Base-by-base conservation (phyloP, 2,888 invertebrate genomes). In the Philereme transversata region DNA sequence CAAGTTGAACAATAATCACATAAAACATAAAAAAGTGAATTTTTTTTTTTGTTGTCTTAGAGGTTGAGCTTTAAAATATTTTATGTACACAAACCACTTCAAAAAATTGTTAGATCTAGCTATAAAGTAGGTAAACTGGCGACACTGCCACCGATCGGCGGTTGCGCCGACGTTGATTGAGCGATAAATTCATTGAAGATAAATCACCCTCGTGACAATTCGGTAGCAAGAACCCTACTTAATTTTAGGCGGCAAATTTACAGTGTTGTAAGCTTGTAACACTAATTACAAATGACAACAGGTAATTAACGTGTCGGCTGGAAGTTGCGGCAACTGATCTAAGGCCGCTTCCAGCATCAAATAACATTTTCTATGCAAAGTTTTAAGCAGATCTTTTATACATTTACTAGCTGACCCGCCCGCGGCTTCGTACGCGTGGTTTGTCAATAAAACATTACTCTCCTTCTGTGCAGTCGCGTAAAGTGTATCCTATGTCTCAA, bases 101-200 rank as follows among this genome's bases (percentile, higher is more conserved):
- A 9, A 53, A 43, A 57, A 50, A 3, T 35, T 22, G 45, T 6
- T 7, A 34, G 36, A 50, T 51, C 6, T 54, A 33, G 38, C 41
- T 9, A 35, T 5, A 50, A 36, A 4, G 6, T 10, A n/a, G 1
- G 7, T 35, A 9, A 57, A 83, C 81, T 60, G 67, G 69, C 50
- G 47, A 51, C 51, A 57, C 51, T 11, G 7, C 11, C 44, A 51
- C 48, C 80, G 77, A 81, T 83, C 82, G 81, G 84, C 82, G 83
- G 84, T 79, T 74, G 75, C 77, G 75, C 69, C 78, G 85, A 86
- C 85, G 82, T 85, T 87, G 87, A 87, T 87, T 86, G 86, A 88
- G 84, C 87, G 91, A 90, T 91, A 89, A 89, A 91, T 88, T 86
- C 82, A 87, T 82, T 77, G 79, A 82, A 88, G 86, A 90, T 90